These are phyloP conservation scores for Clarias macrocephalus DNA, from an alignment of 2,113 vertebrate genomes.

Conservation along the genomic window DNA sequence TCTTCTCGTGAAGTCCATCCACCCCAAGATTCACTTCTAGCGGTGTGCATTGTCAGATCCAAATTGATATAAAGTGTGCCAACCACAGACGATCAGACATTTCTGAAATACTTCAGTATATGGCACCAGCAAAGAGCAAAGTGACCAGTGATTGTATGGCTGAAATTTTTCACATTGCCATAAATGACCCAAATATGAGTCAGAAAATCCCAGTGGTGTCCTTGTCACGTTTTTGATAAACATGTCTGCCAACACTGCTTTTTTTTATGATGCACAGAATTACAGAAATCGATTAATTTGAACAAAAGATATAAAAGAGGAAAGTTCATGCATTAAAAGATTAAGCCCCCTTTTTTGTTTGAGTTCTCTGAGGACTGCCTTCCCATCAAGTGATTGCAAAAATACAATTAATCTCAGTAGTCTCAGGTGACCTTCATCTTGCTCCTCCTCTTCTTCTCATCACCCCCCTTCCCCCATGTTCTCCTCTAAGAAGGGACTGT, in stretches of 20 bases:
- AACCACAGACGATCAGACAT: neutral
- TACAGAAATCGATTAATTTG: neutral
- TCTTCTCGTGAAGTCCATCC: neutral
- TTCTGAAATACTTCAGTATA: neutral
- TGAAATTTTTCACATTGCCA: too few relatives aligned
- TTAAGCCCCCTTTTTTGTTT: neutral
- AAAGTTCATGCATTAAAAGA: neutral
- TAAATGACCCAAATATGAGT: too few relatives aligned
- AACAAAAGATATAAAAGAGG: neutral
- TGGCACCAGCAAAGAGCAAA: neutral
- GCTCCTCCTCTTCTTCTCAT: neutral
- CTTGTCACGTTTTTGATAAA: neutral
- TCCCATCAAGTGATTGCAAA: neutral
- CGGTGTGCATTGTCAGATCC: neutral
- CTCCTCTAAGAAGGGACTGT: neutral
- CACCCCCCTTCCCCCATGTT: neutral
- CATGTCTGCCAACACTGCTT: neutral
- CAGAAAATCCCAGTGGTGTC: neutral
- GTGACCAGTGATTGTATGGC: too few relatives aligned
- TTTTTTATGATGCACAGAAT: neutral
- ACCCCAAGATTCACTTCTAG: too few relatives aligned
- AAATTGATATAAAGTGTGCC: neutral
- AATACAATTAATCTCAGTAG: constrained; percentile 4
- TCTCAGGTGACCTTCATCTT: neutral
- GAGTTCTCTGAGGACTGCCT: neutral